Percentiles rank a stretch among this genome's conserved stretches.
Evolutionary conservation across 2,888 invertebrate genomes (phyloP).

Genomic region (Aleiodes alternator): DNA sequence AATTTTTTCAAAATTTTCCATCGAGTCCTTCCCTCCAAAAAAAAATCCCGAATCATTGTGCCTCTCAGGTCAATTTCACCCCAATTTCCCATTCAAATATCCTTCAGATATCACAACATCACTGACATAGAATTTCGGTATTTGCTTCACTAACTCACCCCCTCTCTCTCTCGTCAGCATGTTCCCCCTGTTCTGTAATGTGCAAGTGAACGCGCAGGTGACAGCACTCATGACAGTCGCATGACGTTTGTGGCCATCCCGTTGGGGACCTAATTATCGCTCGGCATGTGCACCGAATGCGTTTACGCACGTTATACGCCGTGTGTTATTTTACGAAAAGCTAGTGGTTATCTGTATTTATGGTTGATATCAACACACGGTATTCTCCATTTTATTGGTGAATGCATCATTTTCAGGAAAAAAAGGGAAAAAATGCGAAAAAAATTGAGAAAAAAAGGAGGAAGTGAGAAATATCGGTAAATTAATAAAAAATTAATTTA

Average conservation of each 20-base stretch:
- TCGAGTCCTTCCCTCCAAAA: too few relatives aligned
- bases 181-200: slow-evolving; percentile 26
- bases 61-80: too few relatives aligned
- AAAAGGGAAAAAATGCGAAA: not conserved
- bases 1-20: too few relatives aligned
- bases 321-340: slow-evolving; percentile 54
- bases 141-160: slow-evolving; percentile 25
- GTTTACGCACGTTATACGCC: slow-evolving; percentile 54
- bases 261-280: slow-evolving; percentile 73
- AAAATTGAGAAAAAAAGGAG: not conserved
- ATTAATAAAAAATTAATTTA: too few relatives aligned
- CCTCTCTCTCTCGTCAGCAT: slow-evolving; percentile 12
- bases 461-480: slow-evolving; percentile 1
- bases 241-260: slow-evolving; percentile 73
- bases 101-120: not conserved
- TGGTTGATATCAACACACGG: slow-evolving; percentile 25
- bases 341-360: slow-evolving; percentile 36
- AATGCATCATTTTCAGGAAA: not conserved
- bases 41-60: too few relatives aligned
- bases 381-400: not conserved
- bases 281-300: slow-evolving; percentile 58
- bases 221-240: slow-evolving; percentile 73
- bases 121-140: slow-evolving; percentile 10
- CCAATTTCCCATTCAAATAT: not conserved
- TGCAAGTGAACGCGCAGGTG: slow-evolving; percentile 57